Base-by-base conservation (phyloP, 1,140 invertebrate species). In the Ptiloglossa arizonensis region DNA sequence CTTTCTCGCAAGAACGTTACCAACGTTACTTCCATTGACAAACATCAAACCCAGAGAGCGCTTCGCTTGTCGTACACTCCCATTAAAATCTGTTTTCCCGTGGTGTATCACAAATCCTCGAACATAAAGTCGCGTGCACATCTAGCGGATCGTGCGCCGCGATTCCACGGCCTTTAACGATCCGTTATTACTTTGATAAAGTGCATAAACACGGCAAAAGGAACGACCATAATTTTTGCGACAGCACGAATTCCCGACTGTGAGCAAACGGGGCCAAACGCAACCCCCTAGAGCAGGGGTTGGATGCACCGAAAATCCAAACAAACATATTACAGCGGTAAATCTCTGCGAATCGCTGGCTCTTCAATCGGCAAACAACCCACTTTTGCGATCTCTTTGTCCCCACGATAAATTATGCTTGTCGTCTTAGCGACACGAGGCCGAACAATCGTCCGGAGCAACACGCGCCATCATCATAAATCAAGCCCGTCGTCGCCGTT, bases 401-500 rank as follows among this genome's bases (percentile, higher is more conserved):
- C 56, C 69, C 70, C 57, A 46, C 76, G 62, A 81, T 81, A 79
- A 81, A 81, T 79, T 81, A 73, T 46, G 67, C 74, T 56, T 41
- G 63, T 68, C 75, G 75, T 81, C 79, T 79, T 81, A 72, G 76
- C 38, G 67, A 60, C 44, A 78, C 67, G 60, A 52, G 62, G 68
- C 75, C 41, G 69, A 71, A 66, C 80, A 62, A 80, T 74, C 54
- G 69, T 79, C 57, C 77, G 22, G 27, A 44, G 76, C 69, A 81
- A 81, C 80, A 81, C 78, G 81, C 71, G 81, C 64, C 74, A 70
- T 83, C 74, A 69, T 74, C 74, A 62, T 83, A 83, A 83, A 83
- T 83, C 82, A 79, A 78, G 32, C 24, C 50, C 48, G 22, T 60
- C 57, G 50, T 13, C 22, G 11, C 54, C 32, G 69, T 71, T 72